Evolutionary conservation across 2,113 vertebrate species (phyloP).

Genomic region (human (Homo sapiens)): DNA sequence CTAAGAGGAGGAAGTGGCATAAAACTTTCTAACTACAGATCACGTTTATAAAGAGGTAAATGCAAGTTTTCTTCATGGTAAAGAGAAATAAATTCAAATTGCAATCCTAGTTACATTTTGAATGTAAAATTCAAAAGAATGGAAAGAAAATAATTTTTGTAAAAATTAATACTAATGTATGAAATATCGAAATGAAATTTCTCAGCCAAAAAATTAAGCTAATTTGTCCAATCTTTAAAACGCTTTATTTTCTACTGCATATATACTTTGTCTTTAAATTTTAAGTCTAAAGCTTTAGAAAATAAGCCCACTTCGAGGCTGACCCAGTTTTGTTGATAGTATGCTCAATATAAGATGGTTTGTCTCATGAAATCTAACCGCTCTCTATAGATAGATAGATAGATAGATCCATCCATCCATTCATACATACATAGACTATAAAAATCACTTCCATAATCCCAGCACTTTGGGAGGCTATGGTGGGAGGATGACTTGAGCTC

Average conservation of each 20-base stretch:
- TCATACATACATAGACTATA: not conserved
- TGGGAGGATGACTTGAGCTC: too few relatives aligned
- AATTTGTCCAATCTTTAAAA: not conserved
- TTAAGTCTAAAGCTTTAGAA: constrained; percentile 27
- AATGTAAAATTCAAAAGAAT: too few relatives aligned
- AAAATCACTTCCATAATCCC: too few relatives aligned
- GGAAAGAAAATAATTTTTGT: constrained; percentile 18
- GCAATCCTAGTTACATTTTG: not conserved
- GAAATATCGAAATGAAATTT: not conserved
- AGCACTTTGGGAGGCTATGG: too few relatives aligned
- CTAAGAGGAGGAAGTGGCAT: constrained; percentile 8
- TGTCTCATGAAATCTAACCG: constrained; percentile 4
- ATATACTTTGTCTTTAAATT: not conserved
- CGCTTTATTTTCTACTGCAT: not conserved
- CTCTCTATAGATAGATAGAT: not conserved
- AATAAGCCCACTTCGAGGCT: not conserved
- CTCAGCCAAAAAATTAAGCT: not conserved
- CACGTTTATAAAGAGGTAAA: not conserved
- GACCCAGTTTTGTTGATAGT: not conserved
- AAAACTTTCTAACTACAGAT: not conserved
- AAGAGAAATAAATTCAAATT: constrained; percentile 19
- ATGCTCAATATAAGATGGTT: not conserved
- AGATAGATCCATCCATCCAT: not conserved
- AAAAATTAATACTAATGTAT: not conserved
- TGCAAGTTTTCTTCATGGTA: not conserved